phyloP scores from a whole-genome alignment of 1,140 invertebrate species.

The Drosophila kikkawai region DNA sequence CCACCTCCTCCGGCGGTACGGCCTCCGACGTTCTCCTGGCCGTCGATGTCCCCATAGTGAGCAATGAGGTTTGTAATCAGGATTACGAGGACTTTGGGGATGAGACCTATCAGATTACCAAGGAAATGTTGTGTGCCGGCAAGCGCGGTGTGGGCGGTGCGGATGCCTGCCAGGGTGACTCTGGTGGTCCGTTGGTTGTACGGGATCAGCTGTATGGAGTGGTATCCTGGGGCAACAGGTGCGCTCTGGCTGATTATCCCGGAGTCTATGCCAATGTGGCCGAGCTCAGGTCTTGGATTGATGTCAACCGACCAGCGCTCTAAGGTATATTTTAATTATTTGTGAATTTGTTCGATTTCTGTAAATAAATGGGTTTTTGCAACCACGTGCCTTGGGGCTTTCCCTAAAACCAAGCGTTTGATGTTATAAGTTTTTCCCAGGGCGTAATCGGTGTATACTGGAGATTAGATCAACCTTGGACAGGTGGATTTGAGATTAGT shows the following conservation, averaged over 20 bases:
- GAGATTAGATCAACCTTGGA: slow-evolving; percentile 43
- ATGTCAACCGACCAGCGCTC: slow-evolving; percentile 19
- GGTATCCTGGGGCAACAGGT: slow-evolving; percentile 89
- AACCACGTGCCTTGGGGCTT: slow-evolving; percentile 20
- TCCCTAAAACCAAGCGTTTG: background rate
- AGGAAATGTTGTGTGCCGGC: slow-evolving; percentile 87
- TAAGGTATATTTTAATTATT: background rate
- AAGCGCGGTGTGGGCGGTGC: slow-evolving; percentile 79
- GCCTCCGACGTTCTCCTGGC: slow-evolving; percentile 59
- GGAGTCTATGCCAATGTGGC: slow-evolving; percentile 89
- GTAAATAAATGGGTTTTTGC: slow-evolving; percentile 28
- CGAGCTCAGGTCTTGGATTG: slow-evolving; percentile 84
- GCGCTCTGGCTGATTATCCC: slow-evolving; percentile 87
- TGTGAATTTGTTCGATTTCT: background rate
- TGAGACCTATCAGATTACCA: slow-evolving; percentile 74
- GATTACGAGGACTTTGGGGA: slow-evolving; percentile 48
- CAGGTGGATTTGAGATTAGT: slow-evolving; percentile 23
- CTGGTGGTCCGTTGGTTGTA: slow-evolving; percentile 84
- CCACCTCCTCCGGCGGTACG: slow-evolving; percentile 44
- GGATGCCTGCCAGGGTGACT: slow-evolving; percentile 86
- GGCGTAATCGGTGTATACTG: slow-evolving; percentile 5
- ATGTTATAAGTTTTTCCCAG: slow-evolving; percentile 1
- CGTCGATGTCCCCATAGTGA: slow-evolving; percentile 70
- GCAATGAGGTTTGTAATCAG: slow-evolving; percentile 54
- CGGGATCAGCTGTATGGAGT: slow-evolving; percentile 86